Evolutionary conservation across 2,113 vertebrate genomes (phyloP), one percentile per base, ranked within the genome.

Genomic region (Paramormyrops kingsleyae): DNA sequence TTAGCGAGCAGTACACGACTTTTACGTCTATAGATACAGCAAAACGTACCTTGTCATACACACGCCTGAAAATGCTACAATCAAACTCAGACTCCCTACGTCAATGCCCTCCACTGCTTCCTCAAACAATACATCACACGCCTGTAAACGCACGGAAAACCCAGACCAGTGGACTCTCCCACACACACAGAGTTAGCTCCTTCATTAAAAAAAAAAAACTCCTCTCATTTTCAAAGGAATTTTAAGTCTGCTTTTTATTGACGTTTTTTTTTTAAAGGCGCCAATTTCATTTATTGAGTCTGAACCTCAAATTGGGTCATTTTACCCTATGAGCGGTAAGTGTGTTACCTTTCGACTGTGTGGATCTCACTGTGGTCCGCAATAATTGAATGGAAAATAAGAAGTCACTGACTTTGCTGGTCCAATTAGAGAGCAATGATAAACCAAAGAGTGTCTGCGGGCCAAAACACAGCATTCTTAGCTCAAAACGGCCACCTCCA

Each of bases 341-440:
- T 80, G 91, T 87, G 92, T 91, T 94, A 94, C 92, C 93, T 93
- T 91, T 21, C 83, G 93, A 92, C 90, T 89, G 91, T 49, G 91
- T 92, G 92, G 94, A 92, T 93, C 92, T 93, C 86, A 89, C 94
- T 95, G 95, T 93, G 95, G 95, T 94, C 92, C 92, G 91, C 92
- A 94, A 94, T 94, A 95, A 95, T 93, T 94, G 92, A 95, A 95
- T 94, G 95, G 95, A 96, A 96, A 96, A 95, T 93, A 95, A 93
- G 93, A 95, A 94, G 93, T 94, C 91, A 92, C 95, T 95, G 91
- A 94, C 93, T 94, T 93, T 93, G 92, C 93, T 92, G 92, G 92
- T 93, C 90, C 94, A 96, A 96, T 96, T 95, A 96, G 92, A 95
- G 90, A 92, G 93, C 92, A 92, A 90, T 92, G 93, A 94, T 94